Base-by-base conservation (phyloP, 2,888 invertebrate genomes). In the Drosophila vallismaia region DNA sequence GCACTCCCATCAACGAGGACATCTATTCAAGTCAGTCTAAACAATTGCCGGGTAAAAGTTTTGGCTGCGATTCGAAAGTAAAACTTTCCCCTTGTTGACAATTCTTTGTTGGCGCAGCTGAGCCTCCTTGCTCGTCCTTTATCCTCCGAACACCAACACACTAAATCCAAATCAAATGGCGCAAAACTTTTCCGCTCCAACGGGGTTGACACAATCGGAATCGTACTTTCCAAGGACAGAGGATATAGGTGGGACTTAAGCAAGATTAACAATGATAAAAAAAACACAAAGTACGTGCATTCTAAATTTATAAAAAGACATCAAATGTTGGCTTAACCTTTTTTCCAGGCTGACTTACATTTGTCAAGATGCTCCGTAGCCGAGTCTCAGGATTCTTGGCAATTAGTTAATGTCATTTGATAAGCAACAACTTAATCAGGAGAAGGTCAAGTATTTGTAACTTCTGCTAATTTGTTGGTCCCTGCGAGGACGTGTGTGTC, bases 401-500 rank as follows among this genome's bases (percentile, higher is more conserved):
- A 84, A 84, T 84, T 84, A 84, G 85, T 84, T 86, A 84, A 86
- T 79, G 84, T 82, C 86, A 82, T 78, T 78, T 68, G 56, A 60
- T 72, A 48, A 52, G 52, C 59, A 60, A 81, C 86, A 82, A 71
- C 82, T 86, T 82, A 82, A 82, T 82, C 82, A 82, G 64, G 77
- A 77, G 85, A 82, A 86, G 82, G 86, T 82, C 82, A 82, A 86
- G 80, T 82, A 82, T 82, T 77, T 77, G 69, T 66, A 64, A 73
- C 51, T 68, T 53, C 71, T 82, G 85, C 86, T 82, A 82, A 82
- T 86, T 82, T 82, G 78, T 79, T 86, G 81, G 69, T 78, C 51
- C 49, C 46, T 36, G 36, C 46, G 49, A 29, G 33, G 58, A 53
- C 60, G 70, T 75, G 60, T 70, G 58, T 81, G 81, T 82, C 81